Conservation (phyloP, 1,140 invertebrate genomes). For the Zaprionus africanus region DNA sequence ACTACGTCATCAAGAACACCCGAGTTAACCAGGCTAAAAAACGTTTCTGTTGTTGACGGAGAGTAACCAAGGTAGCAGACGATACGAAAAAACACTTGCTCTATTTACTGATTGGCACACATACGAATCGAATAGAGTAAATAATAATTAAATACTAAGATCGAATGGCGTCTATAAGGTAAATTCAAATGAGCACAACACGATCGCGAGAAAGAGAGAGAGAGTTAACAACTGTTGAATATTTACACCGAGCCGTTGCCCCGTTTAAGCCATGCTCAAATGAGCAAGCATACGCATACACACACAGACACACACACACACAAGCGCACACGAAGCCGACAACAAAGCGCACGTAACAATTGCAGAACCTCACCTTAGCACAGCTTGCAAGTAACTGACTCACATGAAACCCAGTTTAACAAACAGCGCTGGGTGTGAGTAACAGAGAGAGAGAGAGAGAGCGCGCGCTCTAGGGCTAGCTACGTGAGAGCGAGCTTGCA, state of each 20-base stretch:
- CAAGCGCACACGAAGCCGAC: conserved; percentile 32
- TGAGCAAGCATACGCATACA: conserved; percentile 37
- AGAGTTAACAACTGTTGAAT: conserved; percentile 63
- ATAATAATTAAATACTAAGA: conserved; percentile 11
- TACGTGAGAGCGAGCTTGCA: conserved; percentile 38
- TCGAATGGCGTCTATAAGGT: conserved; percentile 12
- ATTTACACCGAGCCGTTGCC: conserved; percentile 53
- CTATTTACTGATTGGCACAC: conserved; percentile 33
- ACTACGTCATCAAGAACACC: conserved; percentile 68
- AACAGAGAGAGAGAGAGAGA: conserved; percentile 38
- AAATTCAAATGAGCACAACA: conserved; percentile 28
- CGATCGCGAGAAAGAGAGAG: neutral
- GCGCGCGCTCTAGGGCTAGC: conserved; percentile 37
- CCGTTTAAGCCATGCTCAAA: conserved; percentile 75
- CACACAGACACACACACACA: conserved; percentile 37
- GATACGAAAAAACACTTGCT: conserved; percentile 40
- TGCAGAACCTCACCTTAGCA: conserved; percentile 72
- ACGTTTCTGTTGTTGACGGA: conserved; percentile 40
- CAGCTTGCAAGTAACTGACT: conserved; percentile 76
- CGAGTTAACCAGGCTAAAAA: conserved; percentile 29
- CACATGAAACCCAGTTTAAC: conserved; percentile 48
- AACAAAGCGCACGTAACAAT: conserved; percentile 31
- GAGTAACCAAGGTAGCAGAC: conserved; percentile 51
- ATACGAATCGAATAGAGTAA: conserved; percentile 5
- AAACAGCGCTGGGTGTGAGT: conserved; percentile 37